Evolutionary conservation across 1,140 invertebrate species (phyloP).

Genomic region (Streblospio benedicti): DNA sequence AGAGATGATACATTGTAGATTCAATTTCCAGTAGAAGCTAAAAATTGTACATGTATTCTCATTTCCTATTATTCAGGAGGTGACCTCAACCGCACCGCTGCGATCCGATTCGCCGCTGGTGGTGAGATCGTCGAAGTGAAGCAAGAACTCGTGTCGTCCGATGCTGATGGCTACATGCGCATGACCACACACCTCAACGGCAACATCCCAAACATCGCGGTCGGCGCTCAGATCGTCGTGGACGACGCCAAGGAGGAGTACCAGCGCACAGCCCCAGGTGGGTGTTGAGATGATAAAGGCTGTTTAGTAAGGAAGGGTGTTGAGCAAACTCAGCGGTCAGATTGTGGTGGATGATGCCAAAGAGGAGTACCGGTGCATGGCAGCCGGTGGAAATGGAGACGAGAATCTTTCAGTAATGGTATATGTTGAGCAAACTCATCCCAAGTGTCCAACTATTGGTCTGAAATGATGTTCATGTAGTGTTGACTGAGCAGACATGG

Average conservation of each 20-base stretch:
- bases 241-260: constrained; percentile 76
- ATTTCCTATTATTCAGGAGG: not conserved
- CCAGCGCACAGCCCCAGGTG: constrained; percentile 57
- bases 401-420: no score
- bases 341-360: no score
- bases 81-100: constrained; percentile 11
- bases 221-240: constrained; percentile 59
- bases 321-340: no score
- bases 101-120: not conserved
- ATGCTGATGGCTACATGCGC: constrained; percentile 78
- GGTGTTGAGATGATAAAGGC: constrained; percentile 23
- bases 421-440: no score
- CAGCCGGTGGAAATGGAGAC: no score
- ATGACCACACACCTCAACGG: constrained; percentile 66
- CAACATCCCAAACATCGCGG: constrained; percentile 59
- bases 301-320: no score
- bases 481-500: no score
- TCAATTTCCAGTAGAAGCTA: not conserved
- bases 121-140: constrained; percentile 50
- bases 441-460: no score
- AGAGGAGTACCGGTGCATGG: no score
- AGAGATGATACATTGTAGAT: no score
- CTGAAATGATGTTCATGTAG: no score
- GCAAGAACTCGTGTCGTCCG: constrained; percentile 74
- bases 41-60: not conserved